Evolutionary conservation across 1,140 invertebrate species (phyloP).

Genomic region (Drosophila nikananu): DNA sequence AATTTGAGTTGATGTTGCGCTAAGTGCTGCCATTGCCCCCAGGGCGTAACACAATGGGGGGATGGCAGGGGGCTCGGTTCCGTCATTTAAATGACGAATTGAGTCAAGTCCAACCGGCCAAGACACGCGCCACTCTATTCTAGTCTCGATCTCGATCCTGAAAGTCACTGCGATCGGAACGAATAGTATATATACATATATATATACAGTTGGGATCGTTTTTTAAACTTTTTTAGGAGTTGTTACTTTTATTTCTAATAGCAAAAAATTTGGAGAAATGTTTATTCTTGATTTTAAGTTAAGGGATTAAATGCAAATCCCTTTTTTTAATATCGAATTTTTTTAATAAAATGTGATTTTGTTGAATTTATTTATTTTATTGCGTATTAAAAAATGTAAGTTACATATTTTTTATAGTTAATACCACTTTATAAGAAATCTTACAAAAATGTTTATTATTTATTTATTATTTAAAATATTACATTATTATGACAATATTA

Average conservation of each 20-base stretch:
- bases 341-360: background rate
- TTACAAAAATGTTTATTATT: background rate
- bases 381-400: no score
- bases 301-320: background rate
- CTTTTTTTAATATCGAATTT: background rate
- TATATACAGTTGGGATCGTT: background rate
- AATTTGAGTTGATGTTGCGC: conserved; percentile 79
- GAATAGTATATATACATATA: background rate
- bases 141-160: conserved; percentile 9
- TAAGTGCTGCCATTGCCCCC: conserved; percentile 71
- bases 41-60: conserved; percentile 12
- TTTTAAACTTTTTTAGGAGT: no score
- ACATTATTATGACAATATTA: no score
- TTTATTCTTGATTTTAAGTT: background rate
- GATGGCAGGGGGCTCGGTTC: conserved; percentile 14
- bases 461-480: no score
- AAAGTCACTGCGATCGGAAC: background rate
- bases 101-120: conserved; percentile 72
- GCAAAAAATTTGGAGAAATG: background rate
- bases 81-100: conserved; percentile 80
- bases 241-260: background rate
- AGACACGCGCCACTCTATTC: conserved; percentile 49
- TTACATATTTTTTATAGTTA: no score
- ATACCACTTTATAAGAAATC: background rate
- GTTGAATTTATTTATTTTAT: no score